Evolutionary conservation across 2,797 vertebrate species (phyloP), one percentile per base, ranked within the genome.

Genomic region (Poecilia wingei): DNA sequence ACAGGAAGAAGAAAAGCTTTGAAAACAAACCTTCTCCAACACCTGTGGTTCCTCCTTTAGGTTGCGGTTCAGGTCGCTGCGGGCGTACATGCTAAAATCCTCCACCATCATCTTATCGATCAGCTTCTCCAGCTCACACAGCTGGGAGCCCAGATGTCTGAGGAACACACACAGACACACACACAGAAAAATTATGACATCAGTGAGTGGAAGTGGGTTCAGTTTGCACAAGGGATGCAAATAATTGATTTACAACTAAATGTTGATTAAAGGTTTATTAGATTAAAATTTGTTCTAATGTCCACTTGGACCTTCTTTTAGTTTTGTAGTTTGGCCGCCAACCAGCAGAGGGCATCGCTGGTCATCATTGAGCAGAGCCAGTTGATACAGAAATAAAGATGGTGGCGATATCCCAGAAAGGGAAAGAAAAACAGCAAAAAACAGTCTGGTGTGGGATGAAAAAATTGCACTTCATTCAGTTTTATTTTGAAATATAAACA

Each of bases 51-150:
- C 98, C 43, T 99, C 98, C 92, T 95, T 97, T 80, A 98, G 92
- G 79, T 96, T 94, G 88, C 98, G 96, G 94, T 93, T 97, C 92
- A 99, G 96, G 91, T 99, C 97, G 79, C 93, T 97, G 80, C 95
- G 95, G 73, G 96, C 96, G 1, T 98, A 99, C 76, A 97, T 97
- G 87, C 96, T 97, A 95, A 99, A 99, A 85, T 99, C 98, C 83
- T 98, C 98, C 93, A 98, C 96, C 97, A 99, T 99, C 98, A 99
- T 99, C 96, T 99, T 99, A 90, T 99, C 98, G 71, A 99, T 99
- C 79, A 99, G 95, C 91, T 98, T 98, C 95, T 99, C 98, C 96
- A 99, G 94, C 95, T 99, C 98, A 87, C 98, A 99, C 88, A 99
- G 97, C 93, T 99, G 98, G 36, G 98, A 99, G 91, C 98, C 97